Evolutionary conservation across 2,113 vertebrate genomes (phyloP).

Genomic region (Aramus guarauna): DNA sequence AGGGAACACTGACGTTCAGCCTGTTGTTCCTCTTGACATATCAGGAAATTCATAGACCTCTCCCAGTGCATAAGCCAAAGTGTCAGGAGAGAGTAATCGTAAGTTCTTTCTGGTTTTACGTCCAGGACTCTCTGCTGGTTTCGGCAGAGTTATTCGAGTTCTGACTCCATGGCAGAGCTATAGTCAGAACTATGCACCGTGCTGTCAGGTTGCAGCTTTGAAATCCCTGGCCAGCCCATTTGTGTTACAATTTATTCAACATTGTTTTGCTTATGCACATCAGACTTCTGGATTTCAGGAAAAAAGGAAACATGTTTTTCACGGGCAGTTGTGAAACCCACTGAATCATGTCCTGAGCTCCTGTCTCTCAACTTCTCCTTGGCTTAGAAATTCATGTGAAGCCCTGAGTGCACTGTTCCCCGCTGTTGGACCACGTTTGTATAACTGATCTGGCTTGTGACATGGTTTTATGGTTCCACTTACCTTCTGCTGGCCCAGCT

Average conservation of each 20-base stretch:
- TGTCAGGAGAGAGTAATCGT: not conserved
- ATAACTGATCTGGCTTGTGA: not conserved
- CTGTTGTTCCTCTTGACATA: not conserved
- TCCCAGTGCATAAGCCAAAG: not conserved
- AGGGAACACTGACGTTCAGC: not conserved
- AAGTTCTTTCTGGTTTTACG: not conserved
- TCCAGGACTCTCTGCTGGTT: not conserved
- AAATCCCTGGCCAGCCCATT: not conserved
- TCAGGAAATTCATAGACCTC: not conserved
- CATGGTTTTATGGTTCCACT: not conserved
- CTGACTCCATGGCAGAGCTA: not conserved
- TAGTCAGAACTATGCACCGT: not conserved
- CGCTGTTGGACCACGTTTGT: not conserved
- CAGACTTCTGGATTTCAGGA: not conserved
- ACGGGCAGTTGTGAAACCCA: not conserved
- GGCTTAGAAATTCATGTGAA: not conserved
- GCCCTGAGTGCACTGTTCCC: not conserved
- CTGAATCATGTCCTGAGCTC: not conserved
- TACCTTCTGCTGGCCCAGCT: slow-evolving; percentile 88
- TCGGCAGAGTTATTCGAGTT: not conserved
- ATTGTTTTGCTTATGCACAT: not conserved
- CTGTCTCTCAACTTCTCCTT: not conserved
- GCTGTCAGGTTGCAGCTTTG: not conserved
- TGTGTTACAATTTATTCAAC: slow-evolving; percentile 20
- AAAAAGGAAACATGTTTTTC: not conserved